phyloP scores from a whole-genome alignment of 35 echinoderm and acorn worm genomes.

The Diadema setosum region DNA sequence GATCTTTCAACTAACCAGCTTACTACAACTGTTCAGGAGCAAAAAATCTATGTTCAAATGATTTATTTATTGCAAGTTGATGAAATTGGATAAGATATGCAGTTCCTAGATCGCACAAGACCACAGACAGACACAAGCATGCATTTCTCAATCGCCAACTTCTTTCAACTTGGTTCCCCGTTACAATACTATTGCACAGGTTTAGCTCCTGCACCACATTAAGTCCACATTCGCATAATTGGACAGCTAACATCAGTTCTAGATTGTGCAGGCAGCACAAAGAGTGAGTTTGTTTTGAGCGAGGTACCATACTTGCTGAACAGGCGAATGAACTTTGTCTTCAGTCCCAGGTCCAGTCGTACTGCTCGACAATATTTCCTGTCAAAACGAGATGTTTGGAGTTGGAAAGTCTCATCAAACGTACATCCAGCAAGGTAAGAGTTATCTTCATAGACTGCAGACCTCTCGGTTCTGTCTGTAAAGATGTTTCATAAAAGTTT shows the following conservation, averaged over 20 bases:
- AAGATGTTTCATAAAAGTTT: no score
- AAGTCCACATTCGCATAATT: neutral
- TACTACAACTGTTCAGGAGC: no score
- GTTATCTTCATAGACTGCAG: neutral
- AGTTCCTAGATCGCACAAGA: no score
- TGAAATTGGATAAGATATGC: no score
- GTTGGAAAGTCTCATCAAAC: conserved; percentile 21
- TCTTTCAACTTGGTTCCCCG: no score
- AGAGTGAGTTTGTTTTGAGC: neutral
- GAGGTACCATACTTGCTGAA: neutral
- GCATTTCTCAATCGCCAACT: no score
- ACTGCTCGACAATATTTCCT: neutral
- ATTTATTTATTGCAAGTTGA: no score
- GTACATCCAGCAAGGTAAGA: conserved; percentile 45
- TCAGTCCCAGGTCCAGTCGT: neutral
- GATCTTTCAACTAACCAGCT: no score
- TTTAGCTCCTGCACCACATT: neutral
- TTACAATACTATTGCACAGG: no score
- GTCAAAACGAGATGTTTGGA: conserved; percentile 12
- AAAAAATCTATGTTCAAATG: no score
- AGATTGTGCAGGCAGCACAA: neutral
- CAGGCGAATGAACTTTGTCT: neutral
- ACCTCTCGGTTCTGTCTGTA: no score
- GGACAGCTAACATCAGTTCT: neutral
- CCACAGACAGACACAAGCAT: no score